Evolutionary conservation across 2,113 vertebrate species (phyloP), one percentile per base, ranked within the genome.

Genomic region (Hirundichthys speculiger): DNA sequence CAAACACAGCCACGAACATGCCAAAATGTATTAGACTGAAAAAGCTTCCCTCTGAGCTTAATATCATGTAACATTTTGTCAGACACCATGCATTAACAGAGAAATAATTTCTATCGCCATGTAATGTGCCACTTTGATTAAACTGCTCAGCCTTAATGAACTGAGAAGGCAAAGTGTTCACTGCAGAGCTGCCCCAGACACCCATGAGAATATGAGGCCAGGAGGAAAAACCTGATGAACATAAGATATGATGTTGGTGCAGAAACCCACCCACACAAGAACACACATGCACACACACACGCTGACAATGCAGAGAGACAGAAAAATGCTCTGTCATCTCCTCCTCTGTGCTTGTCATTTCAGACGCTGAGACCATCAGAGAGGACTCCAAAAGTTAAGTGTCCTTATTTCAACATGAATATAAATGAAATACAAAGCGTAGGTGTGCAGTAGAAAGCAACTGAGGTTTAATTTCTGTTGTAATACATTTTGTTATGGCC

Each of bases 251-350:
- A 46, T 60, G 25, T 69, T 42, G 27, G 59, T 11, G 53, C 70
- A 61, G n/a, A n/a, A 47, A 38, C 39, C 19, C 70, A 49, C 56
- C 60, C 68, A 39, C 25, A 40, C 27, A 62, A 20, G 63, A 30
- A 39, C 60, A 61, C 18, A 62, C n/a, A 60, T 21, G 43, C 45
- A 48, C 62, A 59, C 54, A 59, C 54, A 20, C 27, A 61, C 4
- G 12, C 74, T 76, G 66, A 70, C 69, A 51, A 18, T n/a, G 68
- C 67, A 79, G 55, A 67, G 55, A 67, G 12, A 68, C 4, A 46
- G 30, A 18, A 50, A 52, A 19, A 16, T 74, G 84, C 82, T 69
- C 70, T 45, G 71, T 88, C 86, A 88, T 86, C 77, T 47, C 41
- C 41, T 22, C 21, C 14, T 47, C 53, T 39, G 19, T 52, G 43